Evolutionary conservation across 2,888 invertebrate species (phyloP).

Genomic region (Malthinus seriepunctatus): DNA sequence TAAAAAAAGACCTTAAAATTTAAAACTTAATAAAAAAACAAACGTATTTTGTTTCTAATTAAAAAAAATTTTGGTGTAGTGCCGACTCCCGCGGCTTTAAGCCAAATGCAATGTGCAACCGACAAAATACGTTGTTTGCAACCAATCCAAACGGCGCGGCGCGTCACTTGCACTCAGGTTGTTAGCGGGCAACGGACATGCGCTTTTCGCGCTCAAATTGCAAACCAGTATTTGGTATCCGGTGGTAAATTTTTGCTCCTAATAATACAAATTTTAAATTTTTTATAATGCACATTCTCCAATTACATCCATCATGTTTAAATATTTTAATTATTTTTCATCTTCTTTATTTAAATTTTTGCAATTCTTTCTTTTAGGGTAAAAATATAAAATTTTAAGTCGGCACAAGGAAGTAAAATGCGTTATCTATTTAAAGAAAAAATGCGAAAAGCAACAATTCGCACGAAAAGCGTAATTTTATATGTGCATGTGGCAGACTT

Average conservation of each 20-base stretch:
- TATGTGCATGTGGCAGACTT: neutral
- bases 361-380: too few relatives aligned
- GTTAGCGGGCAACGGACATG: conserved; percentile 44
- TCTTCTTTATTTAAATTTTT: neutral
- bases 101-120: conserved; percentile 51
- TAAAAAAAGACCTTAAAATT: conserved; percentile 26
- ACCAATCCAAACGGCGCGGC: conserved; percentile 48
- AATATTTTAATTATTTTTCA: neutral
- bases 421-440: too few relatives aligned
- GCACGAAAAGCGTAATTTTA: neutral
- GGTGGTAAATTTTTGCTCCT: neutral
- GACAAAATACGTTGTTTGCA: conserved; percentile 53
- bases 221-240: conserved; percentile 42
- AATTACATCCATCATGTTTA: neutral
- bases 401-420: too few relatives aligned
- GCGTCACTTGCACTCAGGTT: conserved; percentile 50
- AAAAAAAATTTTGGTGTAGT: conserved; percentile 48
- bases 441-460: too few relatives aligned
- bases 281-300: neutral
- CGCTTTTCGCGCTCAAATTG: conserved; percentile 41
- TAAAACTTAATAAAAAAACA: conserved; percentile 33
- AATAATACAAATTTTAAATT: neutral
- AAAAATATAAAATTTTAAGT: too few relatives aligned
- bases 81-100: conserved; percentile 52
- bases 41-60: conserved; percentile 25